Conservation (phyloP, 2,113 vertebrate species). For the Psilopogon haemacephalus region DNA sequence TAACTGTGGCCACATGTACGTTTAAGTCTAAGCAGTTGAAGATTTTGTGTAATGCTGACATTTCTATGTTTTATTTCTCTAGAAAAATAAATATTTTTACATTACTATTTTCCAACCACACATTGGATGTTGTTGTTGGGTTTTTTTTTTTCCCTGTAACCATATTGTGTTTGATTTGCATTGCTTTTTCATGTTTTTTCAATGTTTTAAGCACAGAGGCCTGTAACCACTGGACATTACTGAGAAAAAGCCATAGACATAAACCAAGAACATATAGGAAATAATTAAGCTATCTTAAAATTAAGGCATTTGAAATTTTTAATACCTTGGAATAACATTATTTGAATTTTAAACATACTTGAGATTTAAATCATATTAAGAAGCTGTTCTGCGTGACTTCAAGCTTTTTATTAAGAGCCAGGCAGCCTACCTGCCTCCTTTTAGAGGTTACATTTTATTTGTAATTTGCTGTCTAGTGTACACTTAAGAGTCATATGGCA, state of each 20-base stretch:
- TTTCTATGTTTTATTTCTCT: not conserved
- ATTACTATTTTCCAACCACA: not conserved
- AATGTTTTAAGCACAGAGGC: not conserved
- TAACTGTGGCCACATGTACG: not conserved
- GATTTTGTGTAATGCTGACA: not conserved
- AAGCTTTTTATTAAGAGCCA: not conserved
- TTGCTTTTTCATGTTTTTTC: not conserved
- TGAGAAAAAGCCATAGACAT: not conserved
- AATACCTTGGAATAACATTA: not conserved
- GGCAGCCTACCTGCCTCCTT: not conserved
- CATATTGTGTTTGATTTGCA: not conserved
- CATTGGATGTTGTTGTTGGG: not conserved
- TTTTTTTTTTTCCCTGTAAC: not conserved
- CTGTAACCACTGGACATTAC: not conserved
- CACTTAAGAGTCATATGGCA: not conserved
- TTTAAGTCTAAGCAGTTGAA: not conserved
- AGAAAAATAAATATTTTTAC: constrained; percentile 1
- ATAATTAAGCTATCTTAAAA: not conserved
- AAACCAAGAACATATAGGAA: not conserved
- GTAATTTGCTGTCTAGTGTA: not conserved
- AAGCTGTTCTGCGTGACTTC: not conserved
- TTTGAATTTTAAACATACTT: not conserved
- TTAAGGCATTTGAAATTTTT: not conserved
- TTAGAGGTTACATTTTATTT: not conserved
- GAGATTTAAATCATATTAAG: not conserved